phyloP scores from a whole-genome alignment of 2,797 vertebrate genomes.

The Fistularia tabacaria region DNA sequence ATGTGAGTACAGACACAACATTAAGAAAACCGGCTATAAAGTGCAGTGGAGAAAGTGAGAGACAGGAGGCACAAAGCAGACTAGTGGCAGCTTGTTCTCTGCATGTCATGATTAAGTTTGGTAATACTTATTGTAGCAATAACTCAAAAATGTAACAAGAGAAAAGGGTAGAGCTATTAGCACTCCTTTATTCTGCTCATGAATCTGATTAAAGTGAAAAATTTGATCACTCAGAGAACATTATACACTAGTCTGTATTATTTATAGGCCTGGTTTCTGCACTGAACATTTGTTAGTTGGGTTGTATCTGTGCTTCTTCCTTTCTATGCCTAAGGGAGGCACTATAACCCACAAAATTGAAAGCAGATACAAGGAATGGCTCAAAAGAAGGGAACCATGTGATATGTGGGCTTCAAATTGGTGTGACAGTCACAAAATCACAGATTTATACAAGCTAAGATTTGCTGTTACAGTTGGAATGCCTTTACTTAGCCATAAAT shows the following conservation, averaged over 20 bases:
- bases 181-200: neutral
- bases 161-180: neutral
- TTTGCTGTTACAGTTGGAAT: constrained; percentile 32
- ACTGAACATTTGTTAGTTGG: no score
- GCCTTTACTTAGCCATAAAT: constrained; percentile 24
- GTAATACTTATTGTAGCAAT: neutral
- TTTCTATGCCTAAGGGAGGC: no score
- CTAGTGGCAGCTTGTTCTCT: neutral
- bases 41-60: constrained; percentile 1
- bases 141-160: neutral
- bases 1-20: constrained; percentile 14
- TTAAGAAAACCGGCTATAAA: constrained; percentile 11
- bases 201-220: no score
- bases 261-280: no score
- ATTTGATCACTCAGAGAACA: no score
- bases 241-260: no score
- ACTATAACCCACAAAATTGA: no score
- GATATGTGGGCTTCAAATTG: neutral
- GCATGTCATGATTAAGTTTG: neutral
- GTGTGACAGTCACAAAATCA: constrained; percentile 16
- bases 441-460: constrained; percentile 18
- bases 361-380: no score
- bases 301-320: no score
- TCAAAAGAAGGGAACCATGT: no score
- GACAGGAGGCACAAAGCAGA: neutral